phyloP scores from a whole-genome alignment of 2,797 vertebrate species.

The Tolypeutes matacus region DNA sequence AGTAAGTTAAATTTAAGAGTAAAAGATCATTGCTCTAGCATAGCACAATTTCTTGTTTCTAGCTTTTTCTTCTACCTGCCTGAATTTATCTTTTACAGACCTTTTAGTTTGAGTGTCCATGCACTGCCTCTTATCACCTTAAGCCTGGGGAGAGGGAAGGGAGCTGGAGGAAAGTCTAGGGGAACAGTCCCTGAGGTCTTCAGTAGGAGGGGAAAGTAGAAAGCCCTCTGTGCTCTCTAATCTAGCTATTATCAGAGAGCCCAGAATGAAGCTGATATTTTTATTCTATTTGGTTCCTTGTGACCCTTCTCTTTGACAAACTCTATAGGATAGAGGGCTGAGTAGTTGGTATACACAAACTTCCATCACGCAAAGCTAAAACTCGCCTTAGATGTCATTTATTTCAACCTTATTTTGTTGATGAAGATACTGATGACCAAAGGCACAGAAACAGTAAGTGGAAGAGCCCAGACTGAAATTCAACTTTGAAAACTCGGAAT shows the following conservation, averaged over 20 bases:
- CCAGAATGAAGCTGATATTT: background rate
- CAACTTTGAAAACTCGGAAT: slow-evolving; percentile 3
- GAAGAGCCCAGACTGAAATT: background rate
- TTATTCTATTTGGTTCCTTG: background rate
- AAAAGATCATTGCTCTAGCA: slow-evolving; percentile 33
- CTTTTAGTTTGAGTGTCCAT: background rate
- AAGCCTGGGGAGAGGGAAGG: fast-evolving
- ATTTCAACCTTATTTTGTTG: background rate
- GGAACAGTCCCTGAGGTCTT: background rate
- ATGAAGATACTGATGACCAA: background rate
- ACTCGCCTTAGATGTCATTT: slow-evolving; percentile 17
- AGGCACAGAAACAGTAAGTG: background rate
- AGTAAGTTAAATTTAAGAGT: background rate
- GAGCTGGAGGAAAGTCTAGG: background rate
- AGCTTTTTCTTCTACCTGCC: background rate
- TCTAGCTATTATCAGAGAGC: background rate
- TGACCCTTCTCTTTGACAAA: background rate
- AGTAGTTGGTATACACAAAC: background rate
- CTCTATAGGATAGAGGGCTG: background rate
- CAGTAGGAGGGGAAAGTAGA: background rate
- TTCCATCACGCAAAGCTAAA: background rate
- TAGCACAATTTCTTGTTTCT: background rate
- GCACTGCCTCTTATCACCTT: background rate
- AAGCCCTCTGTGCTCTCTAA: background rate
- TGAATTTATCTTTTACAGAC: slow-evolving; percentile 11